These are phyloP conservation scores for Mus pahari DNA, from an alignment of 2,113 vertebrate genomes.

Conservation along the genomic window DNA sequence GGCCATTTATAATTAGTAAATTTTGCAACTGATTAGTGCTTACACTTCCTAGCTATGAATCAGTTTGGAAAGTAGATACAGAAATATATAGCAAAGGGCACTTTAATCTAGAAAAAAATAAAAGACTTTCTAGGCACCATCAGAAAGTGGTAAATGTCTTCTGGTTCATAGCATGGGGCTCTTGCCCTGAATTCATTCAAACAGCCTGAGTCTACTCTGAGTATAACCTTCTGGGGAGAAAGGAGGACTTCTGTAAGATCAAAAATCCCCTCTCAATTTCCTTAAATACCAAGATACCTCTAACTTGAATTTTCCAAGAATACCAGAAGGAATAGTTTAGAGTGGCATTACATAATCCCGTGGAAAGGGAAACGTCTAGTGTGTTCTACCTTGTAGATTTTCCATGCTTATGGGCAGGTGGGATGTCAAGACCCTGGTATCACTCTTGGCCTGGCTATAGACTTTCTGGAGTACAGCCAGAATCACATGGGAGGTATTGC, in stretches of 20 bases:
- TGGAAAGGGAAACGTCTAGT: neutral
- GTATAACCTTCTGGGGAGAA: neutral
- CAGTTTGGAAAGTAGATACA: neutral
- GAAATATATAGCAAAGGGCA: accelerated
- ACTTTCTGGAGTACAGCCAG: neutral
- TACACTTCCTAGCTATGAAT: neutral
- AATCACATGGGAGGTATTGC: neutral
- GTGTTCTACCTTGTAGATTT: neutral
- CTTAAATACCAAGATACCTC: neutral
- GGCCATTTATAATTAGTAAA: neutral
- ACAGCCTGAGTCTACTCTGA: neutral
- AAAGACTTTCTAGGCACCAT: neutral
- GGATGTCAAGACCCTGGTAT: neutral
- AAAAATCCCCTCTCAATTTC: neutral
- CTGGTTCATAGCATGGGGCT: neutral
- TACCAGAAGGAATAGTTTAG: neutral
- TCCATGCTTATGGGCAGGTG: neutral
- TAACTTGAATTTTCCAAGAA: neutral
- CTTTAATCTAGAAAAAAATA: neutral
- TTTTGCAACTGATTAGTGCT: neutral
- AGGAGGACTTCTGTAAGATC: neutral
- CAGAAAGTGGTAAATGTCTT: neutral
- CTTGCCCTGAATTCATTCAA: neutral
- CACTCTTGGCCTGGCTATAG: neutral
- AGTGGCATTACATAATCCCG: neutral